phyloP scores from a whole-genome alignment of 1,140 invertebrate genomes.

The Planococcus citri region DNA sequence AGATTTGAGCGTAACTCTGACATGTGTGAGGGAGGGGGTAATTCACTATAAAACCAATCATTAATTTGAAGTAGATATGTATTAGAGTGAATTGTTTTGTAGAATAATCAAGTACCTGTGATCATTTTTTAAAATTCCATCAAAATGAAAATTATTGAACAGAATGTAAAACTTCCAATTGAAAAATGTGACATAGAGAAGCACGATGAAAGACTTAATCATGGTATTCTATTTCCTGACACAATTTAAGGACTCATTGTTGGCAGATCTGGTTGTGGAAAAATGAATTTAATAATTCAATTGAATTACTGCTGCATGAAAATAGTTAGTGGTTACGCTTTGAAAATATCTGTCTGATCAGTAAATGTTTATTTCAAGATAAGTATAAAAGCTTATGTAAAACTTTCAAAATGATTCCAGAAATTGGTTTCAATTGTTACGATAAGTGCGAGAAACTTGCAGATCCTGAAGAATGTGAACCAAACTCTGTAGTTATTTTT shows the following conservation, averaged over 20 bases:
- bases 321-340: conserved; percentile 27
- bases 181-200: too few relatives aligned
- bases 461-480: conserved; percentile 24
- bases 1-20: too few relatives aligned
- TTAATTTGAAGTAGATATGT: too few relatives aligned
- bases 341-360: conserved; percentile 34
- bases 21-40: too few relatives aligned
- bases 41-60: too few relatives aligned
- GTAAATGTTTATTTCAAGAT: conserved; percentile 26
- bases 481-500: conserved; percentile 33
- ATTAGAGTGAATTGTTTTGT: too few relatives aligned
- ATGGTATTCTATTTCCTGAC: conserved; percentile 28
- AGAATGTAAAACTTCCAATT: too few relatives aligned
- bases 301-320: conserved; percentile 18
- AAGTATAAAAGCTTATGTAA: conserved; percentile 31
- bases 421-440: conserved; percentile 1
- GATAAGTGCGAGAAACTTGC: conserved; percentile 23
- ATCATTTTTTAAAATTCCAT: too few relatives aligned
- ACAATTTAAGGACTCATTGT: conserved; percentile 29
- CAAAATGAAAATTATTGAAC: too few relatives aligned
- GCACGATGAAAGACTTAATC: conserved; percentile 7
- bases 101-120: too few relatives aligned
- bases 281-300: conserved; percentile 9
- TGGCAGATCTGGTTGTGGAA: conserved; percentile 28
- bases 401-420: conserved; percentile 29